Base-by-base conservation (phyloP, 2,888 invertebrate species). In the Drosophila mettleri region DNA sequence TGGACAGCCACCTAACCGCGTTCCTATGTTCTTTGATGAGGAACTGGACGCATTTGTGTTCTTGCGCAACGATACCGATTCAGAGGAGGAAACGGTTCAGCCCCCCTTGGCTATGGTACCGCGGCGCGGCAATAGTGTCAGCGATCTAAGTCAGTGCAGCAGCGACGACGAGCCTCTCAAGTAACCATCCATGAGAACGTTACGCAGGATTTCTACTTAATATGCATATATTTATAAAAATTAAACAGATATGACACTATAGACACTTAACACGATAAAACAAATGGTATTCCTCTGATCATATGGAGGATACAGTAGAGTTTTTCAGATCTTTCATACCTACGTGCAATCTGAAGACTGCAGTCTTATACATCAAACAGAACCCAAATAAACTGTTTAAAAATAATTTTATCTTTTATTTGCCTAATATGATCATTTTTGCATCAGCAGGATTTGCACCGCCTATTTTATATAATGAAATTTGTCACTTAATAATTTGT, bases 71-170 rank as follows among this genome's bases (percentile, higher is more conserved):
- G 63, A 71, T 1, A 18, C 53, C 3, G 65, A 76, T n/a, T 41
- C 60, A 0, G 74, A 60, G 6, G 55, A 48, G 4, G 66, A 57
- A 10, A 18, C 43, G 0, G 16, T 14, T 2, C 18, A 18, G 20
- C 31, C 59, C 0, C 29, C 24, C 1, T 10, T 33, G 18, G 48
- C 9, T 1, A 38, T 59, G 68, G 60, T 74, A 4, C 54, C 48
- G 2, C 66, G 63, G 0, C 86, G 77, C 0, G 80, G 86, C 33
- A 83, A 83, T 18, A 83, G 83, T 14, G n/a, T 74, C 54, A 83
- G 82, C 43, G 88, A 83, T 57, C 60, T 63, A 7, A 86, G 83
- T 5, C 70, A 73, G 45, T 76, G 86, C 49, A 83, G 82, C 77
- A 71, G 65, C 59, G 62, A 66, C 3, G 77, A 79, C 0, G 76